Percentiles rank a stretch among this genome's conserved stretches.
These are phyloP conservation scores for Petaurus breviceps DNA, from an alignment of 2,113 vertebrate genomes.

Conservation along the genomic window DNA sequence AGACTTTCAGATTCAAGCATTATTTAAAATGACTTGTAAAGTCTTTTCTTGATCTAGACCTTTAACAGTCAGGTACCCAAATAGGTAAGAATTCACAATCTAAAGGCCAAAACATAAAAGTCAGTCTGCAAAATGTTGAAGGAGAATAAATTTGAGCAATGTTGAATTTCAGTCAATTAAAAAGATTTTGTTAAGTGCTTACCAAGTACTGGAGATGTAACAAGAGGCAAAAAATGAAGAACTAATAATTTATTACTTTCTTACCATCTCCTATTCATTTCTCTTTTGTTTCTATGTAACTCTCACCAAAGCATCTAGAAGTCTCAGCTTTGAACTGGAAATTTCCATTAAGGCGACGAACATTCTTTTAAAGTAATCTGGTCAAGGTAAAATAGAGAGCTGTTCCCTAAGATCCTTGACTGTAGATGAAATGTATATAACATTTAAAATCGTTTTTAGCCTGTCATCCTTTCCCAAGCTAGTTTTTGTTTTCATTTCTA, in stretches of 20 bases:
- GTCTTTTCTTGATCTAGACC: neutral
- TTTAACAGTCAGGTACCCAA: neutral
- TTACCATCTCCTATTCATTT: conserved; percentile 9
- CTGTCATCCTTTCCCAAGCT: neutral
- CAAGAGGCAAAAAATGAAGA: neutral
- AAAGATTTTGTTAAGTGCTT: neutral
- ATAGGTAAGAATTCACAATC: neutral
- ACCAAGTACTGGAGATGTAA: neutral
- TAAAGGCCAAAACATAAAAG: neutral
- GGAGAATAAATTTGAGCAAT: neutral
- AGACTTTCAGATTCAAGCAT: conserved; percentile 10
- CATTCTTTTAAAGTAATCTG: neutral
- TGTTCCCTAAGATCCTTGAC: neutral
- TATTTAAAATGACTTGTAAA: conserved; percentile 16
- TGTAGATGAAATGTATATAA: conserved; percentile 13
- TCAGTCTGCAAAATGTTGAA: neutral
- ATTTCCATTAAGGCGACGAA: neutral
- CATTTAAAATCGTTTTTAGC: neutral
- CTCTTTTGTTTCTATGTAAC: neutral
- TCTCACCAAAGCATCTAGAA: neutral
- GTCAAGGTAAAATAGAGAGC: neutral
- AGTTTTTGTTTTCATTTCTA: conserved; percentile 13
- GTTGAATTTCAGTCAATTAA: neutral
- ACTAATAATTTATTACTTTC: neutral
- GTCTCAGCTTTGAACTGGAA: neutral